Base-by-base conservation (phyloP, 2,797 vertebrate species). In the Anas capensis region DNA sequence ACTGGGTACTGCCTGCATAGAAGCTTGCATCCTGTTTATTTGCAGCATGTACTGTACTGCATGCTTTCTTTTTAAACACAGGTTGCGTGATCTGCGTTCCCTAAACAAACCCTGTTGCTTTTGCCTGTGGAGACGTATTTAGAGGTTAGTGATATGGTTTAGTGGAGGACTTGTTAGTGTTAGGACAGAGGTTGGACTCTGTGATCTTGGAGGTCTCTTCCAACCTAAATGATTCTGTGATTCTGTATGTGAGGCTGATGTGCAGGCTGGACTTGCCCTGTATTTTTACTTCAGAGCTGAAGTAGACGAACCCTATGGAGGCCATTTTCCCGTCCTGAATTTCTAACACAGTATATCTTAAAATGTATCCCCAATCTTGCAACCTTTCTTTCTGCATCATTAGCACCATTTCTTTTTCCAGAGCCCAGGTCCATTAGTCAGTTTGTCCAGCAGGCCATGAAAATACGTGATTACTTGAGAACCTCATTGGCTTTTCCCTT, bases 1-100 rank as follows among this genome's bases (percentile, higher is more conserved):
- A 36, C 14, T 2, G 20, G 8, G 53, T 51, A 26, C 21, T 29
- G 68, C 10, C 29, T 0, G 0, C 20, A 34, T 53, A 2, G 3
- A 18, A 40, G 7, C 40, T 82, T 57, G 2, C 7, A n/a, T 2
- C 1, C 3, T 42, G 0, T 65, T 76, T 73, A 0, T 65, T 76
- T 73, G 8, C 75, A 76, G 48, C 26, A 27, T 17, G 58, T 51
- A 26, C 4, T 38, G 1, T 36, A 19, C 27, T 46, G 16, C n/a
- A n/a, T 11, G 4, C 31, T 27, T 6, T 62, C 38, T 40, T 40
- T 40, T 40, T 14, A 40, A 40, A 40, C 4, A 5, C 14, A 17
- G 38, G 7, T 31, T 92, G 27, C 7, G 3, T 38, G 18, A 44
- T 8, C 38, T 40, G 38, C 6, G 14, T 40, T 40, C 51, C 33